These are phyloP conservation scores for Peromyscus californicus DNA, from an alignment of 2,113 vertebrate genomes.

Conservation along the genomic window DNA sequence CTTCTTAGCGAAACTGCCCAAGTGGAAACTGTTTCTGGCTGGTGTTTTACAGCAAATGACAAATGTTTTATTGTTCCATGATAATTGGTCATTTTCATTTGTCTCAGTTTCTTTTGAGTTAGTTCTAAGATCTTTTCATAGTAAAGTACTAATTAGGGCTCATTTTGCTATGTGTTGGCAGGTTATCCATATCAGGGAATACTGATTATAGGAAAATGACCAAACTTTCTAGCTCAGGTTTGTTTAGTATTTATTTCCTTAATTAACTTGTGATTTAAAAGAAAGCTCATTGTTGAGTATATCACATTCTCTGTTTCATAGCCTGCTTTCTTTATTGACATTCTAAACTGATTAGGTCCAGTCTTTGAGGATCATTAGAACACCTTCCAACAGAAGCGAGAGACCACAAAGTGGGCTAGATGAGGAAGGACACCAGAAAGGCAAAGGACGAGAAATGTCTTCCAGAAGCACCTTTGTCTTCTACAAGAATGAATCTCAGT, in stretches of 20 bases:
- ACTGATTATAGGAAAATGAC: slow-evolving; percentile 27
- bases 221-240: slow-evolving; percentile 25
- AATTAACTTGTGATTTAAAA: slow-evolving; percentile 17
- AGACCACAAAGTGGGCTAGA: background rate
- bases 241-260: slow-evolving; percentile 11
- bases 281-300: background rate
- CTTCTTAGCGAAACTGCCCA: slow-evolving; percentile 25
- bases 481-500: background rate
- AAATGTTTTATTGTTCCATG: background rate
- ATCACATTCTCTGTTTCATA: background rate
- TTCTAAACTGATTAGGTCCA: background rate
- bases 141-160: slow-evolving; percentile 10
- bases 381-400: background rate
- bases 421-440: background rate
- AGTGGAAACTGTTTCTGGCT: slow-evolving; percentile 12
- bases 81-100: slow-evolving; percentile 55
- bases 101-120: slow-evolving; percentile 43
- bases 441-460: background rate
- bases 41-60: slow-evolving; percentile 46
- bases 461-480: background rate
- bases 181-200: background rate
- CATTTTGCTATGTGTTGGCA: slow-evolving; percentile 27
- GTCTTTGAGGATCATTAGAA: background rate
- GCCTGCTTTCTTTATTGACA: background rate
- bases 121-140: background rate